Evolutionary conservation across 1,140 invertebrate species (phyloP).

Genomic region (Helicoverpa armigera): DNA sequence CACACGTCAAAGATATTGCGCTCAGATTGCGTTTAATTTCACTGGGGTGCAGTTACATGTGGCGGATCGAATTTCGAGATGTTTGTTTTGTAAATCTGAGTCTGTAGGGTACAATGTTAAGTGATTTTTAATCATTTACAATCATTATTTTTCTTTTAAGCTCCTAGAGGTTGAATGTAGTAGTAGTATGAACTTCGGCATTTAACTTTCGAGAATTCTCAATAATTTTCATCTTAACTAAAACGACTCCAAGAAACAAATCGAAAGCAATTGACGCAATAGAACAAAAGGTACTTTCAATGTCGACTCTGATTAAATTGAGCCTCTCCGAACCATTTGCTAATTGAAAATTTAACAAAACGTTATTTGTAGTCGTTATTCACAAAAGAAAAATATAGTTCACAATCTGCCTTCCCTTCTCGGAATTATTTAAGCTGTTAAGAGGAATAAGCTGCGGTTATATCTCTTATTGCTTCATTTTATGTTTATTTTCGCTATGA

Average conservation of each 20-base stretch:
- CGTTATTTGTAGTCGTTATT: conserved; percentile 24
- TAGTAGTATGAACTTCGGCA: too few species aligned
- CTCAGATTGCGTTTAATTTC: conserved; percentile 69
- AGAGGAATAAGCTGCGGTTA: conserved; percentile 19
- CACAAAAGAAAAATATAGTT: conserved; percentile 22
- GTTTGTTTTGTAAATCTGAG: conserved; percentile 50
- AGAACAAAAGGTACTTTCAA: conserved; percentile 50
- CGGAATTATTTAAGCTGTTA: conserved; percentile 27
- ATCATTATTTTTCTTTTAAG: not conserved
- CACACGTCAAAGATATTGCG: conserved; percentile 69
- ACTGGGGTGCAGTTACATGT: conserved; percentile 62
- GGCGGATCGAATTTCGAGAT: conserved; percentile 58
- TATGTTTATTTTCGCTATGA: conserved; percentile 6
- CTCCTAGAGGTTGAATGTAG: too few species aligned
- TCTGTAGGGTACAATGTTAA: not conserved
- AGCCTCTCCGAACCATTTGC: conserved; percentile 57
- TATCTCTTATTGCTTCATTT: conserved; percentile 9
- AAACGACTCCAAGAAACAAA: not conserved
- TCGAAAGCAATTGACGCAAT: conserved; percentile 42
- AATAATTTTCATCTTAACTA: not conserved
- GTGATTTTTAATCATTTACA: not conserved
- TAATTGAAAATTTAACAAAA: conserved; percentile 59
- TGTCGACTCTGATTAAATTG: conserved; percentile 54
- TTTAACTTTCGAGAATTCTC: not conserved
- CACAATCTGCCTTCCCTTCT: not conserved